Evolutionary conservation across 1,140 invertebrate genomes (phyloP), one percentile per base, ranked within the genome.

Genomic region (Drosophila gunungcola): DNA sequence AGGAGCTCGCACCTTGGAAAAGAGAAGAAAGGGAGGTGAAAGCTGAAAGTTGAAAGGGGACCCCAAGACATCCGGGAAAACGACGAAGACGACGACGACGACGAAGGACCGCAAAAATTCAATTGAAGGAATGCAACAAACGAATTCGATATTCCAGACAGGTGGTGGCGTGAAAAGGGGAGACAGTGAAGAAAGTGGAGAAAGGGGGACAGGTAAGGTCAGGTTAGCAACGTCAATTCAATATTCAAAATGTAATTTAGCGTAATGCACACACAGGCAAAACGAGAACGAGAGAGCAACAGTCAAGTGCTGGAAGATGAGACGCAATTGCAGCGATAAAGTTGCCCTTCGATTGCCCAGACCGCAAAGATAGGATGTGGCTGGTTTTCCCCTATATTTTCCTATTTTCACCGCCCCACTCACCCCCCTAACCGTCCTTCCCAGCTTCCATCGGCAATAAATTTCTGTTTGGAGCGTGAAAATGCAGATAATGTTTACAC

Each of bases 221-320:
- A 69, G 53, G 52, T 54, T 67, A 65, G 48, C 51, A 61, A 61
- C 80, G 75, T 80, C 72, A 78, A 84, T 84, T 88, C 84, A 84
- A 88, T 88, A 88, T 88, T 89, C 84, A 89, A 88, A 88, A 88
- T 89, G 84, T 88, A 89, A 88, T 88, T 89, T 89, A 88, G 85
- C 84, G 84, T 86, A 88, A 88, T 86, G 83, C 80, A 86, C 75
- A 86, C 79, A 85, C 46, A 73, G 49, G 34, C 13, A 41, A 32
- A 54, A 25, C 6, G 13, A 42, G 32, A 45, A 25, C 39, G 29
- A 29, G 41, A 55, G 25, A 75, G 43, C 58, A 62, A 42, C 54
- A 67, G 34, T 55, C 48, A 68, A 62, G 52, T 46, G 58, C 63
- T 63, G 79, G 65, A 80, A 81, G 80, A 76, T 68, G 75, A 83